phyloP scores from a whole-genome alignment of 1,140 invertebrate genomes.

The Drosophila kanapiae region DNA sequence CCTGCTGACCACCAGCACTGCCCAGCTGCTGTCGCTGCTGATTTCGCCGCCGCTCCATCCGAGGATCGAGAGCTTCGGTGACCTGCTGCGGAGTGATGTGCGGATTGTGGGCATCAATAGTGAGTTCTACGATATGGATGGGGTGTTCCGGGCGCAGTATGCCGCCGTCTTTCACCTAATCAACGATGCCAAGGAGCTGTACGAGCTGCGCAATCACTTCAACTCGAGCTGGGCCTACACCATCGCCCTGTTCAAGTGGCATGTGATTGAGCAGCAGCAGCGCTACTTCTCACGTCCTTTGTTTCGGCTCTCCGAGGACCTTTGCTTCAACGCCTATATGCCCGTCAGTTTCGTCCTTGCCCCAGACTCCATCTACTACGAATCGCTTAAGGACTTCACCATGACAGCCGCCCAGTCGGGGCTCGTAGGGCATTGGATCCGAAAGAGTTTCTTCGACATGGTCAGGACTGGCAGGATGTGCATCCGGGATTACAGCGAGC shows the following conservation, averaged over 20 bases:
- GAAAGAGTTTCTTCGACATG: slow-evolving; percentile 59
- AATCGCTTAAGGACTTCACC: slow-evolving; percentile 16
- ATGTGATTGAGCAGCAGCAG: slow-evolving; percentile 34
- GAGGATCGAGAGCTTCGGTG: slow-evolving; percentile 47
- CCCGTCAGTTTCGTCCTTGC: slow-evolving; percentile 32
- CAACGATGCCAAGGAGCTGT: slow-evolving; percentile 18
- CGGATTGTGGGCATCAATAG: slow-evolving; percentile 37
- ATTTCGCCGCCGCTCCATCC: slow-evolving; percentile 13
- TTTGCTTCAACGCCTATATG: slow-evolving; percentile 33
- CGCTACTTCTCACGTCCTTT: slow-evolving; percentile 45
- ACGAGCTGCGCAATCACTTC: slow-evolving; percentile 37
- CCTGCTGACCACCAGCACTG: slow-evolving; percentile 23
- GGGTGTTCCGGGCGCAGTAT: slow-evolving; percentile 45
- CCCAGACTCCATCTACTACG: slow-evolving; percentile 46
- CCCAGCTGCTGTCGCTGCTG: slow-evolving; percentile 46
- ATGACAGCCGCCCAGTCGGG: slow-evolving; percentile 26
- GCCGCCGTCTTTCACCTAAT: slow-evolving; percentile 48
- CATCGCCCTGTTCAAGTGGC: slow-evolving; percentile 52
- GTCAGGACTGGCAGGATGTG: slow-evolving; percentile 41
- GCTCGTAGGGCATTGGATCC: slow-evolving; percentile 33
- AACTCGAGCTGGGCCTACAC: slow-evolving; percentile 62
- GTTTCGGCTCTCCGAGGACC: slow-evolving; percentile 38
- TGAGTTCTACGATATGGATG: slow-evolving; percentile 48
- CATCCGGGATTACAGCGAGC: slow-evolving; percentile 55
- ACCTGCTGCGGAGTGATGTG: slow-evolving; percentile 22